Conservation (phyloP, 2,888 invertebrate genomes). For the Drosophila prolongata region DNA sequence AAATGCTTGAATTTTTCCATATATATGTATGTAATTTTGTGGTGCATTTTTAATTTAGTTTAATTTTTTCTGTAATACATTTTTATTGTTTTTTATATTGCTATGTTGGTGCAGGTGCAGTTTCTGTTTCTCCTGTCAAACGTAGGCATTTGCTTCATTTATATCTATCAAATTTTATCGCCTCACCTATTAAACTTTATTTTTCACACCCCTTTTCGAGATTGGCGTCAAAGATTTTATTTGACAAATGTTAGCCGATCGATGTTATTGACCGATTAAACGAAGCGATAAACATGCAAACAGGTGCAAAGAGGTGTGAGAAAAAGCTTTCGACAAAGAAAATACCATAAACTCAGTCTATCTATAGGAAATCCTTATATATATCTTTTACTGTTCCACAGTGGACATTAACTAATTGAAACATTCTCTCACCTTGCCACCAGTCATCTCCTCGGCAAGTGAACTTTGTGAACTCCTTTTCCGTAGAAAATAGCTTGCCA, state of each 20-base stretch:
- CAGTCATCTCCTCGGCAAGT: slow-evolving; percentile 21
- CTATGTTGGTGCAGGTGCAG: not conserved
- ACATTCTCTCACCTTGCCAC: slow-evolving; percentile 46
- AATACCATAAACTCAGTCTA: slow-evolving; percentile 3
- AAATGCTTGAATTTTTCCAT: no score
- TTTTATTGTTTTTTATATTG: not conserved
- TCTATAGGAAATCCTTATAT: no score
- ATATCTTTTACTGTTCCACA: not conserved
- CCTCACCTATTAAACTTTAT: slow-evolving; percentile 13
- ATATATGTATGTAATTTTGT: no score
- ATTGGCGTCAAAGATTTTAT: slow-evolving; percentile 66
- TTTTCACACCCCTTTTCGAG: slow-evolving; percentile 59
- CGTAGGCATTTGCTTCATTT: slow-evolving; percentile 36
- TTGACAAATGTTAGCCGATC: slow-evolving; percentile 56
- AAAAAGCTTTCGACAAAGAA: slow-evolving; percentile 7
- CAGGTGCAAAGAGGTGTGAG: slow-evolving; percentile 12
- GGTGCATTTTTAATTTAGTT: not conserved
- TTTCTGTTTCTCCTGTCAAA: slow-evolving; percentile 18
- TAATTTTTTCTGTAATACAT: not conserved
- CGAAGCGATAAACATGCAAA: slow-evolving; percentile 34
- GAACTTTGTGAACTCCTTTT: slow-evolving; percentile 43
- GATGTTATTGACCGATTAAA: slow-evolving; percentile 62
- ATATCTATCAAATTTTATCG: slow-evolving; percentile 59
- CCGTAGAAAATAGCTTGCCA: slow-evolving; percentile 25
- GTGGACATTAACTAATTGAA: slow-evolving; percentile 46